Base-by-base conservation (phyloP, 2,888 invertebrate genomes). In the Anthoptus insignis region DNA sequence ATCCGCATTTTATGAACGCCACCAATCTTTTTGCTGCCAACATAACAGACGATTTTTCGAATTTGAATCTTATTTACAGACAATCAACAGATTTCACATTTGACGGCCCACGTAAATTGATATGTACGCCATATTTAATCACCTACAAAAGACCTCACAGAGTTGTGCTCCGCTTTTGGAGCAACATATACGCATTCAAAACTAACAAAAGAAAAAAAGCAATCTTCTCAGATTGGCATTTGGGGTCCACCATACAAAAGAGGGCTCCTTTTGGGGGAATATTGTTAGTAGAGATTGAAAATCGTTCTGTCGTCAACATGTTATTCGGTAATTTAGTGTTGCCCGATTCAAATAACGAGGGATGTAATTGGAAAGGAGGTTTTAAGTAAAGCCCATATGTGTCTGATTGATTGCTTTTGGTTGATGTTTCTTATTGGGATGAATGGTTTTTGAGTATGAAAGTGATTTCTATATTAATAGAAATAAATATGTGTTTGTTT, bases 151-250 rank as follows among this genome's bases (percentile, higher is more conserved):
- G 87, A 83, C 82, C 82, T 74, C 79, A 82, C 80, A 74, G 79
- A 73, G 78, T 83, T 64, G 78, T 79, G 78, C 78, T 76, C 39
- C 64, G 64, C 64, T 76, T 78, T 82, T 83, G 83, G 81, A 81
- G 83, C 80, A 79, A 88, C 90, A 89, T 88, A 82, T 86, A 77
- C 82, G 87, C 89, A 92, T 92, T 92, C 90, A 91, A 88, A 89
- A 91, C 89, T 88, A 84, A 93, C 92, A 93, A 93, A 91, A 87
- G 92, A 91, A 92, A 90, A 91, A 93, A 93, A 93, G 92, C 92
- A 92, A 93, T 92, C 92, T 90, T 83, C 80, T 73, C 86, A 90
- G 91, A 92, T 92, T 92, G 92, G 92, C 92, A 91, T 90, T 91
- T 90, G 89, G 88, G 89, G 88, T 86, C 76, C 80, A 77, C 75